Conservation (phyloP, 2,888 invertebrate genomes). For the Ommatoiulus sabulosus region DNA sequence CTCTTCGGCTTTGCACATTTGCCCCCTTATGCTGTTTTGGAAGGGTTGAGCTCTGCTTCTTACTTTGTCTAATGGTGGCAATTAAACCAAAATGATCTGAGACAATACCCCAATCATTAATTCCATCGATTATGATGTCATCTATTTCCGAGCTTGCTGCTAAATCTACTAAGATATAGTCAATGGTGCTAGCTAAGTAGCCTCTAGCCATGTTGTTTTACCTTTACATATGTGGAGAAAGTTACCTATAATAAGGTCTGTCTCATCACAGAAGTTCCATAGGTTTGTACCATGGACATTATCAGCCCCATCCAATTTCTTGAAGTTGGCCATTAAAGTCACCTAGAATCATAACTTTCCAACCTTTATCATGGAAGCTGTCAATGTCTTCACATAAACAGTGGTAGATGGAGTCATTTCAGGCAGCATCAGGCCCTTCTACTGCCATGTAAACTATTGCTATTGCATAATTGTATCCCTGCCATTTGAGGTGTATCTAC, state of each 20-base stretch:
- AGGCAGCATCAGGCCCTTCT: background rate
- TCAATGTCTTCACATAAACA: background rate
- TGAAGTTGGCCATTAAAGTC: background rate
- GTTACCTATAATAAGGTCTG: background rate
- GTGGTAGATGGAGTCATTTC: background rate
- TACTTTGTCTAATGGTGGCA: background rate
- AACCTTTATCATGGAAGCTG: background rate
- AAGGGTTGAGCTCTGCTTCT: too few species aligned
- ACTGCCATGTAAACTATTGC: background rate
- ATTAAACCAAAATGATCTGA: background rate
- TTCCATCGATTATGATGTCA: background rate
- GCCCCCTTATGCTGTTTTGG: too few species aligned
- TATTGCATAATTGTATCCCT: background rate
- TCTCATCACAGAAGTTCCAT: background rate
- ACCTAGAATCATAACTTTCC: background rate
- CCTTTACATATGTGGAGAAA: background rate
- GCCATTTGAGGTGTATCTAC: background rate
- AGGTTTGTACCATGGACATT: background rate
- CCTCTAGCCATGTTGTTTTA: background rate
- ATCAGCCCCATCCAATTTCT: background rate
- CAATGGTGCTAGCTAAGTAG: background rate
- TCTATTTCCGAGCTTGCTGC: background rate
- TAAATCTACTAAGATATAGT: background rate
- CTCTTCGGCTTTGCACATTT: too few species aligned
- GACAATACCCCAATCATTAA: background rate